These are phyloP conservation scores for Oncorhynchus clarkii DNA, from an alignment of 2,113 vertebrate genomes.

Conservation along the genomic window DNA sequence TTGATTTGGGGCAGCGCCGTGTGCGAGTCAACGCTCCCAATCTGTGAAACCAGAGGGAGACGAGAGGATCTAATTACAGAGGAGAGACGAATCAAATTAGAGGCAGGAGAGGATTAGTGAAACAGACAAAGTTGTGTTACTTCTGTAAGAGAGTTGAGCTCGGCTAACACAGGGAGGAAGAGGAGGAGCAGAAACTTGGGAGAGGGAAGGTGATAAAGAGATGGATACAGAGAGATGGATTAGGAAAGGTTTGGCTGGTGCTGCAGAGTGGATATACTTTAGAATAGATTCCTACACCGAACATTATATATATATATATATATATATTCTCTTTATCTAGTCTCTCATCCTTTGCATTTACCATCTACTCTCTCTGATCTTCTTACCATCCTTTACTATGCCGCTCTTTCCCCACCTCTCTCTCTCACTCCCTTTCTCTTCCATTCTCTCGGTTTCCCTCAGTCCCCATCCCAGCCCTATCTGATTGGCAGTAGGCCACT, in stretches of 20 bases:
- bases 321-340: background rate
- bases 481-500: constrained; percentile 69
- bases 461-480: constrained; percentile 51
- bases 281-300: background rate
- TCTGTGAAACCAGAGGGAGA: constrained; percentile 64
- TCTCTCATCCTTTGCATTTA: constrained; percentile 14
- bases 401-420: background rate
- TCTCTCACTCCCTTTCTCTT: constrained; percentile 3
- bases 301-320: background rate
- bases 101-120: constrained; percentile 57
- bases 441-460: background rate
- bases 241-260: background rate
- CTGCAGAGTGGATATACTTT: constrained; percentile 1
- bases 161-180: constrained; percentile 5
- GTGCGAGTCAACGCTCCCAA: constrained; percentile 54
- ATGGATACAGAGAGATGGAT: background rate
- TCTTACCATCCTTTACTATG: background rate
- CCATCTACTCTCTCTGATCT: constrained; percentile 21
- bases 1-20: constrained; percentile 57
- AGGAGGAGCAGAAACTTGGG: constrained; percentile 16
- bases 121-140: constrained; percentile 48
- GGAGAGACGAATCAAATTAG: constrained; percentile 64
- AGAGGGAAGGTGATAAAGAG: constrained; percentile 32
- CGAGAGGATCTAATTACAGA: constrained; percentile 62
- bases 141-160: constrained; percentile 39